Conservation (phyloP, 2,797 vertebrate species). For the Limnodromus scolopaceus region DNA sequence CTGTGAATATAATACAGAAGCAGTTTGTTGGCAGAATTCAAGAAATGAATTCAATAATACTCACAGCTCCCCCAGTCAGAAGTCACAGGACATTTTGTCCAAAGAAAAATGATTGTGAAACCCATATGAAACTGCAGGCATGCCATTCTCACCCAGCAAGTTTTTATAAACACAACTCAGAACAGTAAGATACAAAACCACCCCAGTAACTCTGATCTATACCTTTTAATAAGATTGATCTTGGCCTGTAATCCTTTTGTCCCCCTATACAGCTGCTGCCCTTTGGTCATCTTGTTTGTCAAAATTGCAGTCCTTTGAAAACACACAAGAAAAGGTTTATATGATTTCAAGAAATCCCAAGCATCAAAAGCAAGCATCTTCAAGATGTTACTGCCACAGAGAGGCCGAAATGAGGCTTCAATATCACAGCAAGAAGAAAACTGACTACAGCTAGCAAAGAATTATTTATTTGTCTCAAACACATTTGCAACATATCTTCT, state of each 20-base stretch:
- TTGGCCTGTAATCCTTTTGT: conserved; percentile 40
- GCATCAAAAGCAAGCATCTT: not conserved
- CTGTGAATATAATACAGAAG: conserved; percentile 69
- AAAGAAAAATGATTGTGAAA: not conserved
- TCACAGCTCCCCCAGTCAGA: not conserved
- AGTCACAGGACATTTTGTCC: not conserved
- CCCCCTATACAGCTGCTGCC: not conserved
- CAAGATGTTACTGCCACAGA: not conserved
- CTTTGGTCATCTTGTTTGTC: conserved; percentile 63
- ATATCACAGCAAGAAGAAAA: not conserved
- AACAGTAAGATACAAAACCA: not conserved
- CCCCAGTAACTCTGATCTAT: not conserved
- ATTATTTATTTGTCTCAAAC: not conserved
- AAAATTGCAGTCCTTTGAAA: conserved; percentile 71
- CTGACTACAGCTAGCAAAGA: not conserved
- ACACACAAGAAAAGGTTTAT: not conserved
- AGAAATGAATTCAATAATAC: not conserved
- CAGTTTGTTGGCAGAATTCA: not conserved
- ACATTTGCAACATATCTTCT: not conserved
- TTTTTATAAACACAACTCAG: not conserved
- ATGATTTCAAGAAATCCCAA: not conserved
- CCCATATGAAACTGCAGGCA: not conserved
- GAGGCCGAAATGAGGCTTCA: not conserved
- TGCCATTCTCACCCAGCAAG: not conserved
- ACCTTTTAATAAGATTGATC: conserved; percentile 81